phyloP scores from a whole-genome alignment of 2,888 invertebrate species.

The Imbricaverruca yamaguchii region DNA sequence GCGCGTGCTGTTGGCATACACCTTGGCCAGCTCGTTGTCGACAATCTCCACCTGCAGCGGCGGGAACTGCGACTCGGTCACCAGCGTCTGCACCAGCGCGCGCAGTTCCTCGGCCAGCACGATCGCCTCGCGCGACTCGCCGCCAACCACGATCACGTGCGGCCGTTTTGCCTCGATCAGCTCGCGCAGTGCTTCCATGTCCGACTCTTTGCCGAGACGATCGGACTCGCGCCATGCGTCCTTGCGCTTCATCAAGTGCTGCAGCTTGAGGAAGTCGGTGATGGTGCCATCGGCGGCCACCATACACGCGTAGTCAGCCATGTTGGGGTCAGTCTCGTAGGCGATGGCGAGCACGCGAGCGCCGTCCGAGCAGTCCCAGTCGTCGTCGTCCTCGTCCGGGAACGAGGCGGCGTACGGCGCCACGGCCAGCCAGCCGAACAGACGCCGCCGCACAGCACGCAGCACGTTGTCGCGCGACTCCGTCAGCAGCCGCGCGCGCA shows the following conservation, averaged over 20 bases:
- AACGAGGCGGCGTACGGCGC: slow-evolving; percentile 69
- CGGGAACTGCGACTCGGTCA: slow-evolving; percentile 75
- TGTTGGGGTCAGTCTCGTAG: slow-evolving; percentile 73
- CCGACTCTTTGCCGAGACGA: slow-evolving; percentile 57
- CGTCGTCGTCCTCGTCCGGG: slow-evolving; percentile 80
- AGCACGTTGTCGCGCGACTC: slow-evolving; percentile 83
- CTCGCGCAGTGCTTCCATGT: slow-evolving; percentile 59
- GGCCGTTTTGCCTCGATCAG: slow-evolving; percentile 87
- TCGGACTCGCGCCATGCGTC: slow-evolving; percentile 63
- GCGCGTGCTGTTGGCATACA: slow-evolving; percentile 84
- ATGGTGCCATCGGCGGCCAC: slow-evolving; percentile 85
- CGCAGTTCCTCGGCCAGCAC: slow-evolving; percentile 71
- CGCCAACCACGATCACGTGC: slow-evolving; percentile 83
- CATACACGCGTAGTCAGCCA: slow-evolving; percentile 80
- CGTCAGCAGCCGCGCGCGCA: slow-evolving; percentile 64
- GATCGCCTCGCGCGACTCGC: slow-evolving; percentile 79
- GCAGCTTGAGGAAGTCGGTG: slow-evolving; percentile 79
- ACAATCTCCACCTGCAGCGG: slow-evolving; percentile 79
- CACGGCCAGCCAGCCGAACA: slow-evolving; percentile 85
- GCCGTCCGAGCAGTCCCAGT: slow-evolving; percentile 78
- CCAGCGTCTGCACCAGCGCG: slow-evolving; percentile 63
- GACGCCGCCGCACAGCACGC: slow-evolving; percentile 67
- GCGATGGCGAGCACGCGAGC: slow-evolving; percentile 79
- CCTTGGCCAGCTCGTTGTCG: slow-evolving; percentile 85
- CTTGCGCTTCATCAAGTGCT: slow-evolving; percentile 73